These are phyloP conservation scores for Lasaia peninsularis DNA, from an alignment of 1,140 invertebrate species.

Conservation along the genomic window DNA sequence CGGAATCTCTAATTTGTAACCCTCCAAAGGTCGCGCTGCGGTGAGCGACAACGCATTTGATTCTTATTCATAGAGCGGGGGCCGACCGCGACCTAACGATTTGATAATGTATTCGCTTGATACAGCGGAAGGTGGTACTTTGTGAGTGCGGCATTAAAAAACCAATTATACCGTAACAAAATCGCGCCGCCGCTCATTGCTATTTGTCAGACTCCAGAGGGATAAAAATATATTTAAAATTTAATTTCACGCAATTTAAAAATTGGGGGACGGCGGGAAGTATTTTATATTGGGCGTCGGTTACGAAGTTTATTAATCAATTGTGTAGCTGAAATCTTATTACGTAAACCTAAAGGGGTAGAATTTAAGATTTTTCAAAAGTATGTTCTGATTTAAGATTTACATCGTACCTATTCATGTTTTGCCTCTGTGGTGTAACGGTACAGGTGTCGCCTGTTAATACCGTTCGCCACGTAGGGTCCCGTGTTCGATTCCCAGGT, in stretches of 20 bases:
- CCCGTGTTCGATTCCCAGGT: too few species aligned
- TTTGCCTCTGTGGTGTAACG: too few species aligned
- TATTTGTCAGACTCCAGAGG: conserved; percentile 72
- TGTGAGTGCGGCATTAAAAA: conserved; percentile 72
- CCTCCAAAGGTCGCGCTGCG: conserved; percentile 38
- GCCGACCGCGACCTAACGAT: conserved; percentile 68
- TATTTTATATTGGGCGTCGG: conserved; percentile 60
- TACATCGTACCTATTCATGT: too few species aligned
- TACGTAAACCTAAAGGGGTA: conserved; percentile 17
- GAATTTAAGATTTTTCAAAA: background rate
- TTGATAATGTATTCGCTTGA: conserved; percentile 77
- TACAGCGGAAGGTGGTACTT: conserved; percentile 73
- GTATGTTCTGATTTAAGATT: background rate
- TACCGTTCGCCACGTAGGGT: too few species aligned
- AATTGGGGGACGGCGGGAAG: conserved; percentile 58
- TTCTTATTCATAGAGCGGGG: conserved; percentile 67
- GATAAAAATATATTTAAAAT: conserved; percentile 75
- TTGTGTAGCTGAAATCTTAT: conserved; percentile 23
- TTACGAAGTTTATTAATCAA: conserved; percentile 52
- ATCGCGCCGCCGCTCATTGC: conserved; percentile 61
- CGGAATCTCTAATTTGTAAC: conserved; percentile 63
- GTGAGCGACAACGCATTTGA: conserved; percentile 60
- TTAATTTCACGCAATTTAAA: conserved; percentile 76
- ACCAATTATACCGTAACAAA: conserved; percentile 75
- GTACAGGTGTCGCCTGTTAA: too few species aligned